Evolutionary conservation across 1,140 invertebrate species (phyloP), one percentile per base, ranked within the genome.

Genomic region (Aphidius ervi): DNA sequence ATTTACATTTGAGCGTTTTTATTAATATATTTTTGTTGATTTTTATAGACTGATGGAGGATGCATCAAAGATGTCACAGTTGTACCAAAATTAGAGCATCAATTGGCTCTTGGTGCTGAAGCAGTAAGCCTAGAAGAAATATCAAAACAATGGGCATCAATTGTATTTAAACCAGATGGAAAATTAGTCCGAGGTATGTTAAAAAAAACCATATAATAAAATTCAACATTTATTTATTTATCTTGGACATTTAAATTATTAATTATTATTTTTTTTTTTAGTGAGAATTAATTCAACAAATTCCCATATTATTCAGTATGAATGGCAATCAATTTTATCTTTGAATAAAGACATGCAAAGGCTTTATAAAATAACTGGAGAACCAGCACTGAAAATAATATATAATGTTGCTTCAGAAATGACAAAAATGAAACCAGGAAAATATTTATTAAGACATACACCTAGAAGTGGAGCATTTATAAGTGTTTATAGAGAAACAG

Each of bases 1-100:
- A 43, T 56, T 54, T 20, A 9, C 46, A 7, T 56, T 23, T 46
- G 10, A 50, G 4, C 37, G 46, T 49, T 57, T 4, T 61, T 43
- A 48, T 9, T 40, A 20, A 60, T n/a, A 46, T 46, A 6, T 47
- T 59, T 46, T 3, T 46, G 39, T 46, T n/a, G n/a, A 9, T 42
- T 16, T 23, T 37, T 62, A 59, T 63, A 31, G 23, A 31, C 23
- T 31, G 23, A 31, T 62, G 43, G 10, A 49, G 54, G 54, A 72
- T 56, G 64, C 47, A 56, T 68, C 6, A 67, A 69, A 49, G 63
- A 68, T 40, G 58, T 79, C 31, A 61, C 75, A 8, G 39, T 83
- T 40, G 66, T 63, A 31, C 74, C 81, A 41, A 83, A 82, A 70
- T 41, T 83, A 31, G 82, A 83, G 67, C 74, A 78, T 59, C 81